Conservation (phyloP, 2,797 vertebrate species). For the Sarcophilus harrisii region DNA sequence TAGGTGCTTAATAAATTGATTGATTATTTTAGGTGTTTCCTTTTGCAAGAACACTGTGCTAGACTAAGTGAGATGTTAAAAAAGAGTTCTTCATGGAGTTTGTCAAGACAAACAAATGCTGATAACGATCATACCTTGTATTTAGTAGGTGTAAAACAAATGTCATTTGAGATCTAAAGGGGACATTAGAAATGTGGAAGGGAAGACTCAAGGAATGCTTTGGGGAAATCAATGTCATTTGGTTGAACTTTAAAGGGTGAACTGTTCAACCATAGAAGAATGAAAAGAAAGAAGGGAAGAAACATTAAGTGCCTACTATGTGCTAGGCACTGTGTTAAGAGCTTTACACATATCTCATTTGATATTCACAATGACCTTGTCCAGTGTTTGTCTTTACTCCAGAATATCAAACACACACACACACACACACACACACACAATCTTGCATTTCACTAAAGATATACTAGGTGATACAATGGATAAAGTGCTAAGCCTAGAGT, state of each 20-base stretch:
- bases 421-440: background rate
- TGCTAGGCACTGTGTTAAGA: background rate
- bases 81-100: background rate
- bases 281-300: background rate
- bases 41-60: background rate
- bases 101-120: background rate
- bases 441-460: conserved; percentile 29
- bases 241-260: background rate
- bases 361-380: background rate
- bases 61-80: background rate
- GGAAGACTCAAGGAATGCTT: background rate
- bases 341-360: background rate
- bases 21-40: background rate
- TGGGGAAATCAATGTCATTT: background rate
- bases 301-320: background rate
- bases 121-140: background rate
- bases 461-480: background rate
- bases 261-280: background rate
- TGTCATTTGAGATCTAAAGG: background rate
- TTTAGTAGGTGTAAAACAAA: background rate
- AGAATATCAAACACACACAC: conserved; percentile 20
- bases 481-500: background rate
- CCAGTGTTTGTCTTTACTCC: background rate
- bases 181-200: background rate
- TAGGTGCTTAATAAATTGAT: background rate